Percentiles rank a stretch among this genome's conserved stretches.
phyloP scores from a whole-genome alignment of 2,113 vertebrate genomes.

The Crypturellus undulatus region DNA sequence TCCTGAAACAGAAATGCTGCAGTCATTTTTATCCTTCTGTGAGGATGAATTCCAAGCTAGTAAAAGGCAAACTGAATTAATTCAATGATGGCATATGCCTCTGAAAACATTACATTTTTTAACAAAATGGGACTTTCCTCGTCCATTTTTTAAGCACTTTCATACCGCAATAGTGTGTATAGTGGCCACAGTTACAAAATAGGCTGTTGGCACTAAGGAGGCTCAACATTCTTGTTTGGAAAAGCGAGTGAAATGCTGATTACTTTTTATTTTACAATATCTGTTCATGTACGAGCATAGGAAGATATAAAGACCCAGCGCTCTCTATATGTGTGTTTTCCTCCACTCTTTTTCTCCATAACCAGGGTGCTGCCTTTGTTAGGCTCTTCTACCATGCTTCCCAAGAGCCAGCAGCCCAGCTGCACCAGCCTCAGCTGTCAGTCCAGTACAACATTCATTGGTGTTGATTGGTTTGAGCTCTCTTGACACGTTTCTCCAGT shows the following conservation, averaged over 20 bases:
- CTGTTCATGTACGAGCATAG: neutral
- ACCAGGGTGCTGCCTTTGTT: neutral
- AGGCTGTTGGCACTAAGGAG: conserved; percentile 3
- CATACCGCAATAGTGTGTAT: conserved; percentile 8
- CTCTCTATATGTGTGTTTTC: neutral
- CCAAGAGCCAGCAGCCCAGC: neutral
- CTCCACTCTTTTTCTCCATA: neutral
- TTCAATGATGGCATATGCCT: conserved; percentile 84
- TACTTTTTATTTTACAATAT: neutral
- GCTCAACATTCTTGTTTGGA: conserved; percentile 12
- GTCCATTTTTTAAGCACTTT: conserved; percentile 67
- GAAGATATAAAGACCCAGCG: neutral
- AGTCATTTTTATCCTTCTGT: conserved; percentile 79
- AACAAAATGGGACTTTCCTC: conserved; percentile 64
- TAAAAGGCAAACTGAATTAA: conserved; percentile 88
- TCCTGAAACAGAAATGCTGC: conserved; percentile 74
- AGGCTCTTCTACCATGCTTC: neutral
- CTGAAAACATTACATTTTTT: conserved; percentile 81
- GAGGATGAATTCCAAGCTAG: conserved; percentile 84
- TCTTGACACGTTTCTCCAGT: neutral
- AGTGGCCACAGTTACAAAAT: conserved; percentile 29
- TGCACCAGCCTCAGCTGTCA: neutral
- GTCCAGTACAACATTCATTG: neutral
- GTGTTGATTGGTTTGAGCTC: neutral
- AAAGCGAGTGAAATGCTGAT: neutral